Conservation (phyloP, 2,888 invertebrate species). For the Aquatica leii region DNA sequence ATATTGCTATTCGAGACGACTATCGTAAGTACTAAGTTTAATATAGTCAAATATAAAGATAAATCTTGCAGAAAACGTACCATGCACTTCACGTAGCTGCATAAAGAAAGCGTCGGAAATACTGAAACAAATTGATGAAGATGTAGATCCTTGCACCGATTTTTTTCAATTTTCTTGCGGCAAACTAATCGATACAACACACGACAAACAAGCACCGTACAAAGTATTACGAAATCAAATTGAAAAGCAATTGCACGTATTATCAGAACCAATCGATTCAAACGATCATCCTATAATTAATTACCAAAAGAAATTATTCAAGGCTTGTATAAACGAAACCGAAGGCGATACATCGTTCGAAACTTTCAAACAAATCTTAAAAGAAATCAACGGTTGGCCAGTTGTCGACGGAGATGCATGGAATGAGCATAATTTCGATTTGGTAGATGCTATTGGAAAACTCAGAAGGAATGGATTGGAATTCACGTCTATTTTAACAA, state of each 20-base stretch:
- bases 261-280: slow-evolving; percentile 1
- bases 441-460: no score
- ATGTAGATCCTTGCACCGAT: neutral
- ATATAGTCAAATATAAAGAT: no score
- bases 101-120: neutral
- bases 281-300: slow-evolving; percentile 5
- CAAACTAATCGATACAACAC: neutral
- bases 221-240: slow-evolving; percentile 42
- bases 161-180: slow-evolving; percentile 2
- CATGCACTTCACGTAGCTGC: neutral
- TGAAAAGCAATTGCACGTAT: neutral
- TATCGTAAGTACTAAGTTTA: no score
- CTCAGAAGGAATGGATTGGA: no score
- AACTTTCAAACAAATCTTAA: slow-evolving; percentile 42
- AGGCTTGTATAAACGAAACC: slow-evolving; percentile 43
- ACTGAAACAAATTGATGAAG: neutral
- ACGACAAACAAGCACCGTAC: neutral
- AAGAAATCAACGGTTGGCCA: slow-evolving; percentile 52
- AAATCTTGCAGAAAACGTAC: neutral
- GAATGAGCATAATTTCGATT: slow-evolving; percentile 45
- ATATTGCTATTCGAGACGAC: no score
- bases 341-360: slow-evolving; percentile 30
- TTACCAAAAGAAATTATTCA: slow-evolving; percentile 37
- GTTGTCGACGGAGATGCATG: slow-evolving; percentile 43
- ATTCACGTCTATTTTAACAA: no score